Base-by-base conservation (phyloP, 2,113 vertebrate species). In the Coptodon rendalli region DNA sequence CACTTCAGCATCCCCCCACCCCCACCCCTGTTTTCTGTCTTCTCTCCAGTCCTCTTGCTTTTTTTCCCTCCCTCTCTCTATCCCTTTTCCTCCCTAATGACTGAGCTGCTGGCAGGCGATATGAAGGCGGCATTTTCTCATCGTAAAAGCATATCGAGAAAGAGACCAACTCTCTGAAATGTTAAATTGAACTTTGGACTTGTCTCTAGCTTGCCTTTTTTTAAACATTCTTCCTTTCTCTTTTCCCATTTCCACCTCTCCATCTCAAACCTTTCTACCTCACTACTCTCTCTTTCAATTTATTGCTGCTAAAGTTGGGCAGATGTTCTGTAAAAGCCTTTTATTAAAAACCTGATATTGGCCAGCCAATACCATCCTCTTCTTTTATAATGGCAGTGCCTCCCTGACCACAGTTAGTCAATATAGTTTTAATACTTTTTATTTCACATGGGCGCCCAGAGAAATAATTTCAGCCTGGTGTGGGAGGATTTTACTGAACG, bases 351-450 rank as follows among this genome's bases (percentile, higher is more conserved):
- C 1, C 68, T 89, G 83, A 85, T 68, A 87, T 78, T 22, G 38
- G 27, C 78, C 56, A 43, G 85, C 71, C 27, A 7, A 16, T 68
- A 27, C 78, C 43, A 31, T 88, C 86, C 27, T 29, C 63, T 63
- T 81, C n/a, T 80, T 79, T 73, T 36, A 78, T 84, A 80, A 89
- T 71, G 91, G 45, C 16, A 59, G 16, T 38, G 10, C 34, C 40
- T 86, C 83, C 80, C 88, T 80, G 71, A 71, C 86, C 80, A 83
- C 68, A 54, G 71, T 27, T 29, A 61, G 88, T 92, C 90, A 89
- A 89, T 88, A 87, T 82, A 82, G 59, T 89, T 85, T 89, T 92
- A 91, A 91, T 92, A 92, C 80, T 81, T 83, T 80, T 80, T 82
- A 80, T 85, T 89, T 68, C 89, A 85, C 86, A 82, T 22, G 22